A percentile compares a stretch with the other conserved stretches of the same genome.
Evolutionary conservation across 2,113 vertebrate species (phyloP).

Genomic region (Scomber japonicus): DNA sequence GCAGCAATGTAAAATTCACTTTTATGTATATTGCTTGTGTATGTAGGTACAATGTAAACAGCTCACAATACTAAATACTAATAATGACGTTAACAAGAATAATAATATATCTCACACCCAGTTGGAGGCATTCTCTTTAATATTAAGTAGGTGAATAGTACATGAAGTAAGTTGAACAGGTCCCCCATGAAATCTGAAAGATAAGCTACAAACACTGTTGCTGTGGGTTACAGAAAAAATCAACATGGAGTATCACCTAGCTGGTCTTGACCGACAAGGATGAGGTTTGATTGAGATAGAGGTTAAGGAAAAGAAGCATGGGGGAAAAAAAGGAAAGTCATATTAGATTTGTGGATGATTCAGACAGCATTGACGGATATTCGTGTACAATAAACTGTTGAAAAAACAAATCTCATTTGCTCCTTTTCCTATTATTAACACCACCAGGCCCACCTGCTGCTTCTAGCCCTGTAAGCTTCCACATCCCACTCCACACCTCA

Average conservation of each 20-base stretch:
- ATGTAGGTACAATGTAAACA: too few species aligned
- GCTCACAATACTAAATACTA: too few species aligned
- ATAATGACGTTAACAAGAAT: too few species aligned
- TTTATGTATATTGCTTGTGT: too few species aligned
- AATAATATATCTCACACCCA: too few species aligned
- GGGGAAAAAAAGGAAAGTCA: not conserved
- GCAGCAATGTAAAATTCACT: not conserved
- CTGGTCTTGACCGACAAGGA: not conserved
- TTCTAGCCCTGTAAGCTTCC: constrained; percentile 24
- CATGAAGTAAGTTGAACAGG: not conserved
- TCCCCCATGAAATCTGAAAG: not conserved
- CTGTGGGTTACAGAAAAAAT: not conserved
- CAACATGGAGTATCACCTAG: not conserved
- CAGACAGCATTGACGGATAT: not conserved
- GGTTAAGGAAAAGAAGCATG: not conserved
- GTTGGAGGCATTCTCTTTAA: not conserved
- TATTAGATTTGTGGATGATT: not conserved
- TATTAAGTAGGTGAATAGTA: not conserved
- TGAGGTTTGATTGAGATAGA: not conserved
- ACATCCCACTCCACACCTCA: constrained; percentile 39
- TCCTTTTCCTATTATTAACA: constrained; percentile 34
- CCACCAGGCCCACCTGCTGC: constrained; percentile 36
- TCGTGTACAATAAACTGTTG: constrained; percentile 19
- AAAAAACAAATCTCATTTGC: constrained; percentile 24
- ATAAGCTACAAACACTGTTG: not conserved